Percentiles rank a stretch among this genome's conserved stretches.
These are phyloP conservation scores for Drosophila subobscura DNA, from an alignment of 1,140 invertebrate genomes.

Conservation along the genomic window DNA sequence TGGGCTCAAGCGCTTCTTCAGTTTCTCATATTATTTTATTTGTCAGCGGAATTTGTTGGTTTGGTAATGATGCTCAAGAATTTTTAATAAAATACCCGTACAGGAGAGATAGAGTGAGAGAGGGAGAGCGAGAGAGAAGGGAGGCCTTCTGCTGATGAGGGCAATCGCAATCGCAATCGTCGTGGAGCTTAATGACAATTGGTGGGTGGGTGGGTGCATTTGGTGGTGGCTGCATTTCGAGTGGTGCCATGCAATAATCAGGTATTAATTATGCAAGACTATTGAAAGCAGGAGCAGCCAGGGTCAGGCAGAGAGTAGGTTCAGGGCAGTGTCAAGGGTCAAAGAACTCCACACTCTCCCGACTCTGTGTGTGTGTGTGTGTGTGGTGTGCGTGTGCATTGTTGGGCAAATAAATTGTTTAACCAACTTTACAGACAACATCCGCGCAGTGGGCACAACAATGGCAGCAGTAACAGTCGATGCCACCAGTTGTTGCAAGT, in stretches of 20 bases:
- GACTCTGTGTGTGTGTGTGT: conserved; percentile 1
- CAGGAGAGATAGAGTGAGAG: neutral
- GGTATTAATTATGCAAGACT: conserved; percentile 43
- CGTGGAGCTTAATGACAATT: conserved; percentile 30
- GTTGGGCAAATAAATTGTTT: conserved; percentile 50
- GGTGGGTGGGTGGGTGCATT: too few species aligned
- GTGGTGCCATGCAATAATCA: conserved; percentile 47
- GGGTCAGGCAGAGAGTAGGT: conserved; percentile 1
- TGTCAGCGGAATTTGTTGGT: conserved; percentile 31
- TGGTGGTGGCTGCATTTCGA: conserved; percentile 2
- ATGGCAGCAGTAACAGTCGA: conserved; percentile 6
- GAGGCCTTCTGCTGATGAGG: conserved; percentile 18
- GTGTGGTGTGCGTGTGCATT: conserved; percentile 16
- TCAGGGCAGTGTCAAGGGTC: conserved; percentile 44
- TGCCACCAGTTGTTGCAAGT: conserved; percentile 35
- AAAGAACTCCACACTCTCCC: conserved; percentile 31
- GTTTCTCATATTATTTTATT: conserved; percentile 43
- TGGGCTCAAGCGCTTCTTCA: neutral
- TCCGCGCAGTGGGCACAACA: conserved; percentile 17
- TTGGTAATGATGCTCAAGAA: conserved; percentile 48
- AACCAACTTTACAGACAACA: conserved; percentile 63
- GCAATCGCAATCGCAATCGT: conserved; percentile 24
- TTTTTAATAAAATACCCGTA: conserved; percentile 39
- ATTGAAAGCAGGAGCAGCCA: too few species aligned
- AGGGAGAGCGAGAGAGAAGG: too few species aligned